Evolutionary conservation across 2,888 invertebrate species (phyloP).

Genomic region (Macropis europaea): DNA sequence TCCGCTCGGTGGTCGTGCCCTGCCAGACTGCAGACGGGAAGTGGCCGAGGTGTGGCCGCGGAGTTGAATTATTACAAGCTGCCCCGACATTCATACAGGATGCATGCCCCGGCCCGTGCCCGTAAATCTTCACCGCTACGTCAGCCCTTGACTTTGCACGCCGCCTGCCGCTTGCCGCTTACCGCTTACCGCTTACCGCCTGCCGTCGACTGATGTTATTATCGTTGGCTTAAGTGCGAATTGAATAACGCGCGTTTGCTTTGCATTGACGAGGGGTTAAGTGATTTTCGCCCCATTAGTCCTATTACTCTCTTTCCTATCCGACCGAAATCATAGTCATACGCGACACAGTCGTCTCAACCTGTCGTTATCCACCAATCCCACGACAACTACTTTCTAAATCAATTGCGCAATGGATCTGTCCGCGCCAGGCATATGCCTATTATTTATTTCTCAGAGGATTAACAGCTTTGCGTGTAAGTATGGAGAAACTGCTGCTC

Average conservation of each 20-base stretch:
- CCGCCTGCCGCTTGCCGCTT: constrained; percentile 52
- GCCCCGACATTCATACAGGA: constrained; percentile 78
- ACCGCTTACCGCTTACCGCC: constrained; percentile 47
- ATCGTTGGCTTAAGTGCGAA: constrained; percentile 72
- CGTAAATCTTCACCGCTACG: constrained; percentile 75
- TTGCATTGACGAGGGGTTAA: constrained; percentile 69
- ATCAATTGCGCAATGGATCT: not conserved
- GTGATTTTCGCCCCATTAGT: constrained; percentile 73
- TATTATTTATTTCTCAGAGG: not conserved
- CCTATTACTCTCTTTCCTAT: constrained; percentile 3
- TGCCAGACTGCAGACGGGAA: constrained; percentile 75
- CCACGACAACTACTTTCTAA: not conserved
- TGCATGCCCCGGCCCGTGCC: constrained; percentile 72
- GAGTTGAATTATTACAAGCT: constrained; percentile 78
- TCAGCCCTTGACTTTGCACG: constrained; percentile 71
- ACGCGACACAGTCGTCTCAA: not conserved
- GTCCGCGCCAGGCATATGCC: not conserved
- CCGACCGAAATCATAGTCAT: not conserved
- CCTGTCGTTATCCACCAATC: not conserved
- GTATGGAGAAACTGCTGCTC: not conserved
- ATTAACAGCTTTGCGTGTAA: not conserved
- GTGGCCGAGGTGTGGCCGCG: constrained; percentile 78
- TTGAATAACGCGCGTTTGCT: constrained; percentile 71
- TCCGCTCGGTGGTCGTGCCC: constrained; percentile 68
- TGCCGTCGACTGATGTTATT: constrained; percentile 70